Evolutionary conservation across 2,888 invertebrate species (phyloP).

Genomic region (Lacanobia oleracea): DNA sequence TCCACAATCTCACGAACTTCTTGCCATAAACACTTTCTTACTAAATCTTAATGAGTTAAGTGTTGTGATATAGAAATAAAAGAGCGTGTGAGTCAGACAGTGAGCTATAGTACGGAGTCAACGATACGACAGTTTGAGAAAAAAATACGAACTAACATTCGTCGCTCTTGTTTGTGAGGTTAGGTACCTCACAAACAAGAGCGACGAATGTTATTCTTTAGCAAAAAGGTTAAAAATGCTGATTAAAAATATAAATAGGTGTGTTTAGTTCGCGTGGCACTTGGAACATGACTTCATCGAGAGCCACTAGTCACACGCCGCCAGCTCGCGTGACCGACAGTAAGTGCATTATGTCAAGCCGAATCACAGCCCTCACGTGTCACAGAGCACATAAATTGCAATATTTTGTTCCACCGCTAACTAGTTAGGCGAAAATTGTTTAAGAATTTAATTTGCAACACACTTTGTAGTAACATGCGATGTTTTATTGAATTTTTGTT

Average conservation of each 20-base stretch:
- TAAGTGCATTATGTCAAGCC: slow-evolving; percentile 61
- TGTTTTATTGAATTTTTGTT: slow-evolving; percentile 16
- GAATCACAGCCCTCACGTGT: slow-evolving; percentile 51
- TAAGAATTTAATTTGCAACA: slow-evolving; percentile 25
- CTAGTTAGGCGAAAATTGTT: slow-evolving; percentile 34
- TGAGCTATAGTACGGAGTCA: slow-evolving; percentile 28
- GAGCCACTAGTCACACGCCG: slow-evolving; percentile 28
- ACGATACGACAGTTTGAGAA: slow-evolving; percentile 20
- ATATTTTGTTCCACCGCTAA: slow-evolving; percentile 33
- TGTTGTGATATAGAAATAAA: slow-evolving; percentile 25
- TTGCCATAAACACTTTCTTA: slow-evolving; percentile 44
- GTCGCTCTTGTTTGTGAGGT: background rate
- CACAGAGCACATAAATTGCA: slow-evolving; percentile 42
- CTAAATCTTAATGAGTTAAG: slow-evolving; percentile 38
- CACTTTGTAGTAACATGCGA: slow-evolving; percentile 31
- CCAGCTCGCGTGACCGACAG: slow-evolving; percentile 59
- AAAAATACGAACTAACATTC: background rate
- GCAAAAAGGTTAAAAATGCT: slow-evolving; percentile 28
- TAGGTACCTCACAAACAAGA: too few relatives aligned
- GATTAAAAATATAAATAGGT: slow-evolving; percentile 41
- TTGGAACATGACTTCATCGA: slow-evolving; percentile 33
- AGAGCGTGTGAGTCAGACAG: slow-evolving; percentile 21
- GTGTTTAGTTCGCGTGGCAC: slow-evolving; percentile 41
- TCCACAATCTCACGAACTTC: slow-evolving; percentile 59
- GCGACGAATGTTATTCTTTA: too few relatives aligned